phyloP scores from a whole-genome alignment of 2,113 vertebrate species.

The Abramis brama region DNA sequence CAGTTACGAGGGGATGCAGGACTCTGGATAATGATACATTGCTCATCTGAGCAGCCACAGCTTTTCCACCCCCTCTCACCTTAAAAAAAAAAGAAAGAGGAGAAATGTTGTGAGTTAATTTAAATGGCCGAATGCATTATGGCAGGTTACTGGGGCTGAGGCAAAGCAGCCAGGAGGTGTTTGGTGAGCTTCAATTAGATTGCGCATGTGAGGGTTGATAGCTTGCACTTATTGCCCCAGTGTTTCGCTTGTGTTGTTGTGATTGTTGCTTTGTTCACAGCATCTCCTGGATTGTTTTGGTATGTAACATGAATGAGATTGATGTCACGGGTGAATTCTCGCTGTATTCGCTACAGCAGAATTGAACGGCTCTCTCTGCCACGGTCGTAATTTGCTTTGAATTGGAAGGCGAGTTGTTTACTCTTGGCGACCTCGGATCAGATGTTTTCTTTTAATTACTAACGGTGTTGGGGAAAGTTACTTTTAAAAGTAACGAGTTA shows the following conservation, averaged over 20 bases:
- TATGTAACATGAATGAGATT: constrained; percentile 50
- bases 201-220: constrained; percentile 71
- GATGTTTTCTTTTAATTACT: constrained; percentile 21
- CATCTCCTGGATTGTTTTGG: constrained; percentile 72
- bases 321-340: constrained; percentile 53
- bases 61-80: constrained; percentile 68
- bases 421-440: neutral
- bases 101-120: constrained; percentile 99
- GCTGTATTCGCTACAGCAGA: constrained; percentile 45
- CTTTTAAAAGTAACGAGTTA: too few species aligned
- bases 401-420: constrained; percentile 16
- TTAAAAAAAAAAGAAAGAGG: constrained; percentile 66
- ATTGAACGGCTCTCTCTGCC: constrained; percentile 41
- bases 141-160: constrained; percentile 75
- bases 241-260: constrained; percentile 62
- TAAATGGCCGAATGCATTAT: constrained; percentile 98
- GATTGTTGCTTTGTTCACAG: constrained; percentile 52
- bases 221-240: constrained; percentile 82
- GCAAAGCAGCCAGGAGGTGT: constrained; percentile 93
- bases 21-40: constrained; percentile 92
- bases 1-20: constrained; percentile 61
- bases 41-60: constrained; percentile 90
- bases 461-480: too few species aligned
- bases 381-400: constrained; percentile 19
- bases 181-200: constrained; percentile 98